These are phyloP conservation scores for Pungitius pungitius DNA, from an alignment of 2,113 vertebrate species.

Conservation along the genomic window DNA sequence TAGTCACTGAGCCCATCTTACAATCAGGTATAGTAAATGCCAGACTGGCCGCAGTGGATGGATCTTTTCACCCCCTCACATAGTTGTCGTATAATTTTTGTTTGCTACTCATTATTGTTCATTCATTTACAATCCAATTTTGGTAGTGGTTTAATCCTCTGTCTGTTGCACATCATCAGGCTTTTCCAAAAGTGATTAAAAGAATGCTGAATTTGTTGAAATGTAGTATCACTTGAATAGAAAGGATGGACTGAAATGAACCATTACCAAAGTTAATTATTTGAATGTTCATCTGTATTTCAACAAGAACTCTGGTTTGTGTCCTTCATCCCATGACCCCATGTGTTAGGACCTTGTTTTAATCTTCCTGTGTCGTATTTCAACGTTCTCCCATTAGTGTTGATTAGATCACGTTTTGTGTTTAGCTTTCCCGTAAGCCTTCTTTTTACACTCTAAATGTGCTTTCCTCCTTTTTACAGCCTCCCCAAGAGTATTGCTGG, in stretches of 20 bases:
- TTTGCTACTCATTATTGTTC: conserved; percentile 43
- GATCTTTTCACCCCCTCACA: conserved; percentile 33
- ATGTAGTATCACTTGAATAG: not conserved
- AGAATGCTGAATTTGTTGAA: conserved; percentile 2
- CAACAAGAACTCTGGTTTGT: not conserved
- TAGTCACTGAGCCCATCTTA: conserved; percentile 97
- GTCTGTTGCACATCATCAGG: conserved; percentile 28
- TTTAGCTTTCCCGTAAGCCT: not conserved
- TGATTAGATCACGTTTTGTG: not conserved
- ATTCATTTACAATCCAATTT: conserved; percentile 29
- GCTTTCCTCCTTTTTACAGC: conserved; percentile 75
- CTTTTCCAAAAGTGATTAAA: conserved; percentile 1
- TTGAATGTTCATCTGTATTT: conserved; percentile 36
- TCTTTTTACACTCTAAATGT: not conserved
- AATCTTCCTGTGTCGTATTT: conserved; percentile 31
- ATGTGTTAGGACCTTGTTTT: conserved; percentile 36
- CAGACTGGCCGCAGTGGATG: conserved; percentile 38
- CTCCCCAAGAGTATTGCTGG: conserved; percentile 92
- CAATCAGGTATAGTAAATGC: conserved; percentile 97
- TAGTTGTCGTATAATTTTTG: conserved; percentile 42
- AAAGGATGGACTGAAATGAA: conserved; percentile 30
- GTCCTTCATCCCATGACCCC: conserved; percentile 6
- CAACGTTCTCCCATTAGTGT: conserved; percentile 8
- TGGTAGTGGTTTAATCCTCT: conserved; percentile 58
- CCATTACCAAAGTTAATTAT: conserved; percentile 55